Evolutionary conservation across 2,797 vertebrate genomes (phyloP).

Genomic region (Muscicapa comitata): DNA sequence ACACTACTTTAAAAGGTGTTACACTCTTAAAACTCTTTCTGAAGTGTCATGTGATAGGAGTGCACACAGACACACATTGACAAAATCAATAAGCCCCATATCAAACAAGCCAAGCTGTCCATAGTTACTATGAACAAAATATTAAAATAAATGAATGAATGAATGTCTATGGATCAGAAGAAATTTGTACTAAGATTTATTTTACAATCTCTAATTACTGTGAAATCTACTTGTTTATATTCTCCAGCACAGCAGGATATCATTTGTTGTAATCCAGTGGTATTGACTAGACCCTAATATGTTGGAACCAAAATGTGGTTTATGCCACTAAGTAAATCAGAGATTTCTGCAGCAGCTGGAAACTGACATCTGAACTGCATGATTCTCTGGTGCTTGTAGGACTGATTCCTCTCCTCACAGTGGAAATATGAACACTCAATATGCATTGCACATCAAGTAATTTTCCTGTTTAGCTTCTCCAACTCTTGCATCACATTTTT

Average conservation of each 20-base stretch:
- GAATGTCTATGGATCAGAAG: neutral
- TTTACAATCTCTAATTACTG: neutral
- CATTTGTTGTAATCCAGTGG: neutral
- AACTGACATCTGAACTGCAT: neutral
- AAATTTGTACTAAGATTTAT: neutral
- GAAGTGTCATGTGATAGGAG: neutral
- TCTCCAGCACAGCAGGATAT: neutral
- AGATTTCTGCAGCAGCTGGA: neutral
- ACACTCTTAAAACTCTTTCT: neutral
- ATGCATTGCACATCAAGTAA: conserved; percentile 7
- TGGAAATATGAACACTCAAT: neutral
- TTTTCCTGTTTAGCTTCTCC: conserved; percentile 15
- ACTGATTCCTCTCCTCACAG: neutral
- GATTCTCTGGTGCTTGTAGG: neutral
- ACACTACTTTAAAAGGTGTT: neutral
- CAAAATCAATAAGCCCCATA: neutral
- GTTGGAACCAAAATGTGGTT: neutral
- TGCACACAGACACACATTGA: neutral
- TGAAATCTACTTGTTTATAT: neutral
- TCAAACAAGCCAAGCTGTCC: neutral
- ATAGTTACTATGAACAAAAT: neutral
- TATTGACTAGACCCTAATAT: neutral
- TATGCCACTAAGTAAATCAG: neutral
- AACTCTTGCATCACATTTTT: conserved; percentile 14
- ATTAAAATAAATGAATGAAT: neutral